Evolutionary conservation across 1,140 invertebrate genomes (phyloP).

Genomic region (Belonocnema kinseyi): DNA sequence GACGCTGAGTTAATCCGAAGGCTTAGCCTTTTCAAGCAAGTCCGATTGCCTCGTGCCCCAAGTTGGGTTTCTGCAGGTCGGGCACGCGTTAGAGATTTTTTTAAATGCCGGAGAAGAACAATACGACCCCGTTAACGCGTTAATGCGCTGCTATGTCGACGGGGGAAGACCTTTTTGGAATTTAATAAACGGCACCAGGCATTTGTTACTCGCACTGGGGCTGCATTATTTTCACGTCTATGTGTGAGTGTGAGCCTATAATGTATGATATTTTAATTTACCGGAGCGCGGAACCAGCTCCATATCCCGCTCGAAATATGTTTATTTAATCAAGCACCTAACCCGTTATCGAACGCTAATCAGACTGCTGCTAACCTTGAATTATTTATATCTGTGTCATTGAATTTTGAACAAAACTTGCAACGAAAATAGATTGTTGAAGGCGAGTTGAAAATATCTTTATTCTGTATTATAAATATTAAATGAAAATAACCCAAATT

Average conservation of each 20-base stretch:
- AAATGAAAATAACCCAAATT: too few relatives aligned
- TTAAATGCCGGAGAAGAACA: slow-evolving; percentile 29
- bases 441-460: too few relatives aligned
- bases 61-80: slow-evolving; percentile 17
- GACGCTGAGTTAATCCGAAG: slow-evolving; percentile 22
- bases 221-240: background rate
- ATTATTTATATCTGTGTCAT: too few relatives aligned
- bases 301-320: background rate
- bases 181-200: slow-evolving; percentile 26
- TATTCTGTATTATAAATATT: too few relatives aligned
- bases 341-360: slow-evolving; percentile 5
- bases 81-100: slow-evolving; percentile 31
- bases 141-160: slow-evolving; percentile 23
- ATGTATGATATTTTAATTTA: slow-evolving; percentile 31
- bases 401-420: too few relatives aligned
- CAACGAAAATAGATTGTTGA: too few relatives aligned
- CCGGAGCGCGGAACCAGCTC: slow-evolving; percentile 3
- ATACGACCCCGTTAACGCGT: slow-evolving; percentile 29
- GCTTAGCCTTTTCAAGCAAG: slow-evolving; percentile 30
- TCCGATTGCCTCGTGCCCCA: slow-evolving; percentile 23
- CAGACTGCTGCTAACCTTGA: background rate
- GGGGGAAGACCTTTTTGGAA: slow-evolving; percentile 25
- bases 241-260: background rate
- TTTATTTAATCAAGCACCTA: slow-evolving; percentile 13
- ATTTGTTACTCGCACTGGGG: slow-evolving; percentile 22